Evolutionary conservation across 2,888 invertebrate species (phyloP).

Genomic region (Mythimna impura): DNA sequence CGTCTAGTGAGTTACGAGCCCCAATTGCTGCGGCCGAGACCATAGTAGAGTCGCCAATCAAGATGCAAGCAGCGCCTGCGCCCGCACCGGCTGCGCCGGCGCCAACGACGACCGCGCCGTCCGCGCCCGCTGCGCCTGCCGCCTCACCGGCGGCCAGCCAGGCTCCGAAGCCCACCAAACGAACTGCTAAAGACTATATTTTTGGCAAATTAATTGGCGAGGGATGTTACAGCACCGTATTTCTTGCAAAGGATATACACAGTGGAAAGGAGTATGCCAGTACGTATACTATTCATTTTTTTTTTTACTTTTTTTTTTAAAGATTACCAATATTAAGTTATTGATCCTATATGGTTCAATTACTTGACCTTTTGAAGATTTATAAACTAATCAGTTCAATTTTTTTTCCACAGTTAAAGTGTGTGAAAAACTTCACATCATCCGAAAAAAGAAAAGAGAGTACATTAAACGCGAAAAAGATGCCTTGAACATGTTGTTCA

Average conservation of each 20-base stretch:
- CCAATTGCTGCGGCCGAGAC: slow-evolving; percentile 90
- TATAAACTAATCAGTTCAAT: slow-evolving; percentile 30
- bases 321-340: not conserved
- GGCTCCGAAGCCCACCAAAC: slow-evolving; percentile 90
- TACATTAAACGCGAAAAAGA: slow-evolving; percentile 98
- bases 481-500: slow-evolving; percentile 96
- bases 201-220: slow-evolving; percentile 99
- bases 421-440: slow-evolving; percentile 98
- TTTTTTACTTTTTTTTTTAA: slow-evolving; percentile 1
- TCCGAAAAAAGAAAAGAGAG: slow-evolving; percentile 97
- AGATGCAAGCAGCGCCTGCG: slow-evolving; percentile 88
- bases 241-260: slow-evolving; percentile 97
- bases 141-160: slow-evolving; percentile 85
- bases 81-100: slow-evolving; percentile 81
- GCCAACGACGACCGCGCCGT: slow-evolving; percentile 79
- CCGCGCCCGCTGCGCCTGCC: slow-evolving; percentile 79
- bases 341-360: not conserved
- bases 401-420: slow-evolving; percentile 96
- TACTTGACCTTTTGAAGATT: not conserved
- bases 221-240: slow-evolving; percentile 99
- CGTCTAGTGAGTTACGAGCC: slow-evolving; percentile 84
- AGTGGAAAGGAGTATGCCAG: slow-evolving; percentile 98
- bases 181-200: slow-evolving; percentile 96
- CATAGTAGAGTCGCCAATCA: slow-evolving; percentile 86
- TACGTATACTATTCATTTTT: slow-evolving; percentile 88